These are phyloP conservation scores for Sphaeramia orbicularis DNA, from an alignment of 2,797 vertebrate species.

Conservation along the genomic window DNA sequence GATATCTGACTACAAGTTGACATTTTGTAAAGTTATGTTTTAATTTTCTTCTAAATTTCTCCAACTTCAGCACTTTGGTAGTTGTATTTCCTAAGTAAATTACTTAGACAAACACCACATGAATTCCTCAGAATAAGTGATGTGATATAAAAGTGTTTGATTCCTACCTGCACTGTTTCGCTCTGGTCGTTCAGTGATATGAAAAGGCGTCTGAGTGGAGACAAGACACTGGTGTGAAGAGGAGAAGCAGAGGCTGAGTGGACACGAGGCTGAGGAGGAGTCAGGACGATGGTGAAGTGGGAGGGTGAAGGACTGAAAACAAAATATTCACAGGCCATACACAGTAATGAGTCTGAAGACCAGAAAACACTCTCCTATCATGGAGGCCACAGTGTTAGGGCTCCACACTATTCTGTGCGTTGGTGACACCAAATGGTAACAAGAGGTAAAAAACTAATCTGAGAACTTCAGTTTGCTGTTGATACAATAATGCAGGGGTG, in stretches of 20 bases:
- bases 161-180: constrained; percentile 54
- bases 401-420: not conserved
- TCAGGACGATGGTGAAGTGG: constrained; percentile 27
- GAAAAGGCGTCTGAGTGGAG: constrained; percentile 31
- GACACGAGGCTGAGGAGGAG: constrained; percentile 65
- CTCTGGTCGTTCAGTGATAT: constrained; percentile 8
- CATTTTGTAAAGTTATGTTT: no score
- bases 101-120: no score
- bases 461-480: not conserved
- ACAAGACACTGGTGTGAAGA: constrained; percentile 47
- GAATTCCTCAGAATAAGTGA: not conserved
- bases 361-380: not conserved
- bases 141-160: not conserved
- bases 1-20: no score
- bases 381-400: not conserved
- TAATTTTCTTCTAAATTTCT: no score
- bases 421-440: not conserved
- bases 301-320: not conserved
- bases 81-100: no score
- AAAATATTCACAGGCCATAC: no score
- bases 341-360: no score
- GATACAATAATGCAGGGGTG: no score
- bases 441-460: not conserved
- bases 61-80: no score
- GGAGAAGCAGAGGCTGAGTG: constrained; percentile 40